Evolutionary conservation across 2,113 vertebrate genomes (phyloP).

Genomic region (Tragelaphus imberbis): DNA sequence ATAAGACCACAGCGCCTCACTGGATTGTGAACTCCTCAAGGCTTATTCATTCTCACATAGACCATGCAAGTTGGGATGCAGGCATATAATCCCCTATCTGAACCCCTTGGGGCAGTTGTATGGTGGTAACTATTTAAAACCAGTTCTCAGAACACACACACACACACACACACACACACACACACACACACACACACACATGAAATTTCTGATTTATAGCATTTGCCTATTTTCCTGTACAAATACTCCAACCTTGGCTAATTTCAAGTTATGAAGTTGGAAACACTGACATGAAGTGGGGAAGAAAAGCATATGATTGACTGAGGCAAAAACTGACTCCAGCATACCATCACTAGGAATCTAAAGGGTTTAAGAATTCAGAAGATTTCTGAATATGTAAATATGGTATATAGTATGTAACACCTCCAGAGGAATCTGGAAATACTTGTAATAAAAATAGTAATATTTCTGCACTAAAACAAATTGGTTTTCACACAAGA

Average conservation of each 20-base stretch:
- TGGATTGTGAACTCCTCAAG: not conserved
- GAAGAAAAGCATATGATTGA: not conserved
- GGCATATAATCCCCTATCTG: not conserved
- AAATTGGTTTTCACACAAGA: not conserved
- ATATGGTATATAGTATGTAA: not conserved
- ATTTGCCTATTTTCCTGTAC: not conserved
- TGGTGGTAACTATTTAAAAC: not conserved
- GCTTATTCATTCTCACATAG: not conserved
- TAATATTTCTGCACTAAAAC: slow-evolving; percentile 8
- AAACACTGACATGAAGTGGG: not conserved
- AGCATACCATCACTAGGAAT: fast-evolving
- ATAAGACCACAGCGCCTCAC: not conserved
- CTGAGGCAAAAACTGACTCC: not conserved
- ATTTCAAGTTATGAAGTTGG: not conserved
- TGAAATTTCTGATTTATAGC: not conserved
- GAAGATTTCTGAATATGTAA: not conserved
- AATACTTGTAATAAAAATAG: not conserved
- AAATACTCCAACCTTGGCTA: not conserved
- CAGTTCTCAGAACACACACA: not conserved
- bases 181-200: not conserved
- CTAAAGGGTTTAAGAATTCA: not conserved
- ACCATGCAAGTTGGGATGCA: not conserved
- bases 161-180: not conserved
- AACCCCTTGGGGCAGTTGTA: not conserved
- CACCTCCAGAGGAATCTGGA: not conserved